Percentiles rank a stretch among this genome's conserved stretches.
These are phyloP conservation scores for Ctenomys sociabilis DNA, from an alignment of 2,113 vertebrate species.

Conservation along the genomic window DNA sequence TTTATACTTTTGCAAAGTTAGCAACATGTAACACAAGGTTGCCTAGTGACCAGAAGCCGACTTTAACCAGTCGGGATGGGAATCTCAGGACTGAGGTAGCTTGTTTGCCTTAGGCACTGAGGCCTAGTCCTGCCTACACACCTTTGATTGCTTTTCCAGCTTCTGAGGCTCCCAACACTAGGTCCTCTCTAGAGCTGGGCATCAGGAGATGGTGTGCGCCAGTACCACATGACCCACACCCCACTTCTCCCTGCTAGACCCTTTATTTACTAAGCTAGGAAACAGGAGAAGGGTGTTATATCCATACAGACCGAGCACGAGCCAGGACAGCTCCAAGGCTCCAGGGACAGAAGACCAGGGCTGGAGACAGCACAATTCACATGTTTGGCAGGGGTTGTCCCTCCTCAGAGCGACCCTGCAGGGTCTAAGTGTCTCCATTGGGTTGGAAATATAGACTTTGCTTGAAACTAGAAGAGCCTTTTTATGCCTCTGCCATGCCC, in stretches of 20 bases:
- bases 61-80: too few relatives aligned
- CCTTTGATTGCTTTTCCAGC: too few relatives aligned
- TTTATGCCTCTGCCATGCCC: background rate
- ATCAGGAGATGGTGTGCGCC: background rate
- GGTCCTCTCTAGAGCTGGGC: background rate
- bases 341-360: background rate
- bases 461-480: background rate
- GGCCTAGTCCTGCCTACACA: too few relatives aligned
- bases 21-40: too few relatives aligned
- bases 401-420: background rate
- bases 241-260: background rate
- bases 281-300: background rate
- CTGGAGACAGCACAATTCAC: background rate
- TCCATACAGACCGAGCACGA: background rate
- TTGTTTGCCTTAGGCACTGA: too few relatives aligned
- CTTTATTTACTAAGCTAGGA: background rate
- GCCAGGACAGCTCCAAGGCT: background rate
- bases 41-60: too few relatives aligned
- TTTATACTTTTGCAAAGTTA: too few relatives aligned
- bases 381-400: background rate
- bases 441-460: background rate
- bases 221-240: background rate
- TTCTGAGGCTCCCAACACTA: too few relatives aligned
- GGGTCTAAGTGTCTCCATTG: background rate
- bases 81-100: too few relatives aligned